These are phyloP conservation scores for Spodoptera picta DNA, from an alignment of 2,888 invertebrate species.

Conservation along the genomic window DNA sequence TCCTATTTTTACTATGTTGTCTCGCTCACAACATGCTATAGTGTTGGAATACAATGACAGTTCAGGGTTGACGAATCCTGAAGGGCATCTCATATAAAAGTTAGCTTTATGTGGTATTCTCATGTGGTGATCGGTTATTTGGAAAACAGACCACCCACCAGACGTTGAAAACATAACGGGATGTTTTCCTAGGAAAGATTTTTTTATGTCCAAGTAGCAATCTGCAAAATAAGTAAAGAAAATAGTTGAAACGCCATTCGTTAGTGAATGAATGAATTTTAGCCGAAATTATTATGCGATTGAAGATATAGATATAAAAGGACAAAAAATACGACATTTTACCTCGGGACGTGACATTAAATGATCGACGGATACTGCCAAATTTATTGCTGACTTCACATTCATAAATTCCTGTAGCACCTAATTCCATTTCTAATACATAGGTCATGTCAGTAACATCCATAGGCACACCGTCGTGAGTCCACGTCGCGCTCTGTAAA, in stretches of 20 bases:
- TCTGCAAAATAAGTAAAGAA: constrained; percentile 59
- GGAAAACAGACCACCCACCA: constrained; percentile 46
- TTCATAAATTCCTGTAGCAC: constrained; percentile 64
- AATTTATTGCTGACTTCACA: constrained; percentile 68
- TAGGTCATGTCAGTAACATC: constrained; percentile 45
- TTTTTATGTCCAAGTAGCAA: constrained; percentile 63
- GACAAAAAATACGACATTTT: not conserved
- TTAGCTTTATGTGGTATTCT: constrained; percentile 54
- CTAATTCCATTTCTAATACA: constrained; percentile 54
- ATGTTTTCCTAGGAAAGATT: constrained; percentile 55
- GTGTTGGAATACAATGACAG: constrained; percentile 39
- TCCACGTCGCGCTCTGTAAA: constrained; percentile 65
- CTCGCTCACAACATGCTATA: constrained; percentile 59
- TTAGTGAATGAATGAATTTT: no score
- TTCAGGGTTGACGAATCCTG: constrained; percentile 43
- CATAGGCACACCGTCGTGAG: constrained; percentile 56
- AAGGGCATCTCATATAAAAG: constrained; percentile 64
- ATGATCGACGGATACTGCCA: constrained; percentile 64
- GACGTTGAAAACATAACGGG: constrained; percentile 60
- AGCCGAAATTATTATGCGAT: no score
- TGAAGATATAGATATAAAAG: no score
- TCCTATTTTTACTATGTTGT: constrained; percentile 53
- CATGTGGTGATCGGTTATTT: constrained; percentile 51
- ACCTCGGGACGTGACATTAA: constrained; percentile 64
- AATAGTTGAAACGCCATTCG: no score